Evolutionary conservation across 1,140 invertebrate species (phyloP), one percentile per base, ranked within the genome.

Genomic region (Mylabris phalerata): DNA sequence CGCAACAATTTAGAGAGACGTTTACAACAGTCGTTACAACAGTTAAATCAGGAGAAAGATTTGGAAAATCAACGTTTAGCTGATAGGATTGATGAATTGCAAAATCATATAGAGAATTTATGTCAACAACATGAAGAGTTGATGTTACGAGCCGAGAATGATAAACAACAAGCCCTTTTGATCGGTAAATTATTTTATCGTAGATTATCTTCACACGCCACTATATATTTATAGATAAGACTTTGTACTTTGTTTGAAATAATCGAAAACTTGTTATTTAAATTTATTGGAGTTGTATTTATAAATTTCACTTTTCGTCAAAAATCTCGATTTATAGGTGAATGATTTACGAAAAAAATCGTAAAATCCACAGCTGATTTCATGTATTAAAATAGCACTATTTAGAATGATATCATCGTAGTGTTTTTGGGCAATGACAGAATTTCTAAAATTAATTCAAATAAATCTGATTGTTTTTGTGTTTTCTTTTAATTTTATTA

Each of bases 81-180:
- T 60, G 84, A 87, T 52, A 80, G 84, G 69, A 82, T 92, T 63
- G 84, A 86, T 55, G 80, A 82, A n/a, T 68, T 92, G 9, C 82
- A 90, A 59, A 80, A 82, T 3, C 82, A 88, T 38, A 81, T 89
- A 9, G 89, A 92, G 64, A 89, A 83, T 70, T 66, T 91, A 0
- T 84, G 85, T 63, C 83, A 91, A 66, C 89, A 92, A 67, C 89
- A 92, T 63, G 89, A 92, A 67, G 90, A 92, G 73, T 82, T 87
- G 1, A 78, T 93, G 65, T 72, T 92, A 2, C 75, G 90, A 26
- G 89, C 89, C 3, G 90, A 92, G 75, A 92, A 91, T 71, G 90
- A 93, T 65, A 92, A 92, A 67, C 90, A 93, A 62, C 89, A 93
- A 73, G 86, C 88, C n/a, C 75, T 93, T 44, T 71, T 92, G 4